A percentile compares a stretch with the other conserved stretches of the same genome.
phyloP scores from a whole-genome alignment of 2,888 invertebrate genomes.

The Acanthosepion lycidas region DNA sequence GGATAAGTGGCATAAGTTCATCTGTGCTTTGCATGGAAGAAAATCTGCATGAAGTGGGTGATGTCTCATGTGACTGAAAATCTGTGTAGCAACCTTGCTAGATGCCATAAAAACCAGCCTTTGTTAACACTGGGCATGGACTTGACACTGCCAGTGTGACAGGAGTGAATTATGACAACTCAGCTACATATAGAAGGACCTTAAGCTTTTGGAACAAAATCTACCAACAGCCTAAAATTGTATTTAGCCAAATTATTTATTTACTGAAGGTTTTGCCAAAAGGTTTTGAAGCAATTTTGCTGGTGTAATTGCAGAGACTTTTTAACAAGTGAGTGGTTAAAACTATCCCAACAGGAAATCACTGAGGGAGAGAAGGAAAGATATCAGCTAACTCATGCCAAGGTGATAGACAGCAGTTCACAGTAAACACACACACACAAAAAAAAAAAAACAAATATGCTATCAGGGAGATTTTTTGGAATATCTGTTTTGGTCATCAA shows the following conservation, averaged over 20 bases:
- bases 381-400: background rate
- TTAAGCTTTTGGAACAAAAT: background rate
- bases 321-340: background rate
- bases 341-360: background rate
- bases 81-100: too few relatives aligned
- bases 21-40: too few relatives aligned
- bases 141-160: too few relatives aligned
- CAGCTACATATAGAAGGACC: background rate
- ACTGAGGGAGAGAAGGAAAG: background rate
- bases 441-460: background rate
- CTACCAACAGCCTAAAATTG: background rate
- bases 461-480: background rate
- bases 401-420: background rate
- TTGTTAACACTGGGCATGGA: too few relatives aligned
- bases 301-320: background rate
- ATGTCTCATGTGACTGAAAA: too few relatives aligned
- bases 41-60: too few relatives aligned
- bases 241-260: background rate
- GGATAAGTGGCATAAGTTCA: too few relatives aligned
- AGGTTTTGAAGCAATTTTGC: background rate
- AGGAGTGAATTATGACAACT: too few relatives aligned
- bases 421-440: background rate
- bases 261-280: background rate
- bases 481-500: background rate
- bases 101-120: too few relatives aligned